These are phyloP conservation scores for Eupithecia dodoneata DNA, from an alignment of 2,888 invertebrate genomes.

Conservation along the genomic window DNA sequence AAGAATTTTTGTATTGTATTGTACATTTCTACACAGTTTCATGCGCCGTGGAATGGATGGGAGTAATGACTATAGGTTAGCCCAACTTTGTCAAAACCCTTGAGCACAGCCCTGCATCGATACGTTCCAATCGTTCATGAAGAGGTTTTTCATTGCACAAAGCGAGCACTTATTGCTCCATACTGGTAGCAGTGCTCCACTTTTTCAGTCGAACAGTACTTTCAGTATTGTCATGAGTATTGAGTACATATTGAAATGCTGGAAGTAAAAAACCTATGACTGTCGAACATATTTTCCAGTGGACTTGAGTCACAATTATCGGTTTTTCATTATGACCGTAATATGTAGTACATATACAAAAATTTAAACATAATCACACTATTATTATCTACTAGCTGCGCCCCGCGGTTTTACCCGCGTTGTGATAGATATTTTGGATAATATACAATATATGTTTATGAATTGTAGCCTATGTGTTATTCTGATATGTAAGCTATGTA, in stretches of 20 bases:
- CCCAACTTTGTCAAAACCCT: neutral
- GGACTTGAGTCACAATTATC: neutral
- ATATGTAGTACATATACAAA: neutral
- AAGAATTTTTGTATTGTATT: too few species aligned
- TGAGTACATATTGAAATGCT: neutral
- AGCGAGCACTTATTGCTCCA: conserved; percentile 23
- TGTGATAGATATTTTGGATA: too few species aligned
- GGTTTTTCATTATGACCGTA: neutral
- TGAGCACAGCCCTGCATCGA: neutral
- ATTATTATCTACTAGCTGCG: too few species aligned
- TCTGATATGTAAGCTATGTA: too few species aligned
- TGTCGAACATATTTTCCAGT: neutral
- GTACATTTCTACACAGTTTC: too few species aligned
- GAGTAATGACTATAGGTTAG: too few species aligned
- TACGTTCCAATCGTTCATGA: conserved; percentile 21
- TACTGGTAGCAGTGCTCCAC: conserved; percentile 17
- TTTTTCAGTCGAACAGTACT: neutral
- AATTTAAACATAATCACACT: neutral
- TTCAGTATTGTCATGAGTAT: neutral
- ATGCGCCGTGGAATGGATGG: too few species aligned
- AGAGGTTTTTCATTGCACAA: conserved; percentile 21
- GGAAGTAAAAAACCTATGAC: neutral
- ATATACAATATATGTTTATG: too few species aligned
- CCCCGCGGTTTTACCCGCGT: too few species aligned
- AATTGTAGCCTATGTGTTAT: too few species aligned